phyloP scores from a whole-genome alignment of 2,113 vertebrate genomes.

The Lampris megalopsis region DNA sequence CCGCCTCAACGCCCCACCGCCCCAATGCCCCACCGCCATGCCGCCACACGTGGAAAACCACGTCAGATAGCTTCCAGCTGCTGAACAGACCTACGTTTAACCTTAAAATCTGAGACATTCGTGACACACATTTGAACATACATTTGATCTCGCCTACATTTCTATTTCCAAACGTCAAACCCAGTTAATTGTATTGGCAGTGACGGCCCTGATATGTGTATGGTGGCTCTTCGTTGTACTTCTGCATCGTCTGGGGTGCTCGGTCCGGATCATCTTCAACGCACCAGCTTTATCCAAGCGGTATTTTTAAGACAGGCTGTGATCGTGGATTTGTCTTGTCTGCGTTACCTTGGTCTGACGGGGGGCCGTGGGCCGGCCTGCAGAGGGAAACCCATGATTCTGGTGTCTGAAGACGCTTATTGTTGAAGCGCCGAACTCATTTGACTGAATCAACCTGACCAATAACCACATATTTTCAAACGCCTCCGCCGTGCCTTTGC shows the following conservation, averaged over 20 bases:
- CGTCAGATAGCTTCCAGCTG: no score
- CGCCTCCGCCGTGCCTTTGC: background rate
- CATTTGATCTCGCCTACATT: no score
- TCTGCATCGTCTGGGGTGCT: background rate
- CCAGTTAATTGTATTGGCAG: no score
- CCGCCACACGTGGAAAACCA: no score
- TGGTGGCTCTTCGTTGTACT: no score
- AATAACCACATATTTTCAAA: background rate
- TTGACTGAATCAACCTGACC: background rate
- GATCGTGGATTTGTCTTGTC: background rate
- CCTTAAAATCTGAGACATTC: no score
- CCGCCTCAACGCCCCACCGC: no score
- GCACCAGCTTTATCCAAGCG: background rate
- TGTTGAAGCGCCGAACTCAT: background rate
- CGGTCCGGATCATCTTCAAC: background rate
- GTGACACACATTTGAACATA: no score
- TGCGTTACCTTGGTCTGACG: conserved; percentile 2
- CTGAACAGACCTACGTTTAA: no score
- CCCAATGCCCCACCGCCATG: no score
- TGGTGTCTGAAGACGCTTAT: background rate
- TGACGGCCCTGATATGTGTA: no score
- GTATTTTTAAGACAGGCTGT: background rate
- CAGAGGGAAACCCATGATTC: background rate
- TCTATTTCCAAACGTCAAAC: no score
- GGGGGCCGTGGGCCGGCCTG: conserved; percentile 7